Base-by-base conservation (phyloP, 2,113 vertebrate species). In the Atrichornis clamosus region DNA sequence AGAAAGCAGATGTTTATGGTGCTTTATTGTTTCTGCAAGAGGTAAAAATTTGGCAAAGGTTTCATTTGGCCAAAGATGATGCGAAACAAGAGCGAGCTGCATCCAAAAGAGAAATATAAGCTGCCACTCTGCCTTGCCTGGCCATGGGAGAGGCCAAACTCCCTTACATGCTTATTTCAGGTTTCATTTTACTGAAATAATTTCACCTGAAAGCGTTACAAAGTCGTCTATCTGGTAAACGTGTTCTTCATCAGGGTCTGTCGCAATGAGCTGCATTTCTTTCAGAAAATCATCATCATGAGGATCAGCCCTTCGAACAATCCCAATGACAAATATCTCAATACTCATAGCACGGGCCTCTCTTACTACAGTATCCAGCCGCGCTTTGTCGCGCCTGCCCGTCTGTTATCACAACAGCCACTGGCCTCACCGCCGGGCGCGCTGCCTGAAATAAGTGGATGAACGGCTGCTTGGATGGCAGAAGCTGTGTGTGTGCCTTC, bases 401-500 rank as follows among this genome's bases (percentile, higher is more conserved):
- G 3, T 98, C 98, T 0, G 98, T 99, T 87, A 99, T 86, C 7
- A 99, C 97, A 50, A 99, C 65, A 7, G 98, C 98, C 80, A 99
- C 98, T 77, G 98, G 99, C 94, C 98, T 97, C 1, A 98, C 96
- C 0, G 98, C 97, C 0, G 96, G 98, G 22, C 97, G 96, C 0
- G 98, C 97, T 0, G 89, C 92, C 78, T 89, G 86, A 58, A 99
- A 98, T 32, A 98, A 76, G 42, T 50, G 77, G n/a, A n/a, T n/a
- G n/a, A 20, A 96, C 97, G 87, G 99, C 98, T 27, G 86, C 93
- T 3, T 95, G 97, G 74, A 99, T 97, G 44, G 99, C 99, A 1
- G 98, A 98, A 62, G 98, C 99, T 0, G 98, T 99, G 84, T 98
- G 99, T 0, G 98, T 99, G 63, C 98, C 98, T 96, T 99, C 98